Conservation (phyloP, 2,888 invertebrate genomes). For the Parochlus steinenii region DNA sequence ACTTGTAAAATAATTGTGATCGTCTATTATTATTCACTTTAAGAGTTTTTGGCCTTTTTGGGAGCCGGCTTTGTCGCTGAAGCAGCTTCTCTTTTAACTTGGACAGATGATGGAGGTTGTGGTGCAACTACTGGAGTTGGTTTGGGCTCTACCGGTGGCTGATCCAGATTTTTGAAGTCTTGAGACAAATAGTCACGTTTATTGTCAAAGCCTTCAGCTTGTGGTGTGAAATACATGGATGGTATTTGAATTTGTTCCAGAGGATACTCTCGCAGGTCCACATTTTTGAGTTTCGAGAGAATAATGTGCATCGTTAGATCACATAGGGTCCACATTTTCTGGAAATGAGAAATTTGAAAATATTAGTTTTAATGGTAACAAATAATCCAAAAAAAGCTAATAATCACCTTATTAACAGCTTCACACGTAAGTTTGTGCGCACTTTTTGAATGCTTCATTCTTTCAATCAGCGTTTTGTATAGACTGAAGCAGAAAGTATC, state of each 20-base stretch:
- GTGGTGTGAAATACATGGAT: conserved; percentile 75
- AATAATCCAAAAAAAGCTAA: conserved; percentile 13
- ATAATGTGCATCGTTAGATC: conserved; percentile 87
- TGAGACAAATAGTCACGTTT: conserved; percentile 65
- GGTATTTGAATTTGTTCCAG: conserved; percentile 66
- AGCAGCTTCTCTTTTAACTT: too few relatives aligned
- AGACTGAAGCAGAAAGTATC: conserved; percentile 92
- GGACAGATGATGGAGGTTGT: neutral
- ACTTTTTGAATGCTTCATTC: conserved; percentile 89
- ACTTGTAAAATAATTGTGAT: too few relatives aligned
- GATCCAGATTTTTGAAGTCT: conserved; percentile 28
- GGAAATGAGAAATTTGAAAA: conserved; percentile 19
- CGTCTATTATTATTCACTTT: too few relatives aligned
- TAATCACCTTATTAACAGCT: conserved; percentile 60
- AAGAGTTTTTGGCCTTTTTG: too few relatives aligned
- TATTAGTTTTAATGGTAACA: conserved; percentile 11
- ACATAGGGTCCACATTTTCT: conserved; percentile 96
- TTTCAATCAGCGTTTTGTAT: conserved; percentile 82
- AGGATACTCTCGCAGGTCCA: conserved; percentile 80
- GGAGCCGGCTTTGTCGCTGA: too few relatives aligned
- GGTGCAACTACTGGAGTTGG: conserved; percentile 3
- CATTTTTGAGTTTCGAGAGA: conserved; percentile 68
- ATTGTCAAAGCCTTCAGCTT: conserved; percentile 54
- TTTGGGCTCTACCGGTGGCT: neutral
- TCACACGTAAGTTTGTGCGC: conserved; percentile 72